These are phyloP conservation scores for Oncorhynchus nerka DNA, from an alignment of 2,113 vertebrate genomes.

Conservation along the genomic window DNA sequence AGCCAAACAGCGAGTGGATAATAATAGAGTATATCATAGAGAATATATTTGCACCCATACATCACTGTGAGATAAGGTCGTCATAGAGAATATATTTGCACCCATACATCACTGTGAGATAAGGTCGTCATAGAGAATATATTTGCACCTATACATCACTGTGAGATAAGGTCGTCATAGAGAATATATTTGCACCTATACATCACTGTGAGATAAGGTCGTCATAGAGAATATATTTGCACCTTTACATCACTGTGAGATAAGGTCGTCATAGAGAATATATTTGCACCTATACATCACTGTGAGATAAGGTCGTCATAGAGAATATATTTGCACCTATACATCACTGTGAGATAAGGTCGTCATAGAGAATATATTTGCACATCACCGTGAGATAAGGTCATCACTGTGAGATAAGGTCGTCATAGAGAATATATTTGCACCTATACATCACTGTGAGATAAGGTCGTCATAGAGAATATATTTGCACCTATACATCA, in stretches of 20 bases:
- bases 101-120: slow-evolving; percentile 49
- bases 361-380: slow-evolving; percentile 15
- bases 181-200: slow-evolving; percentile 33
- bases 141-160: slow-evolving; percentile 52
- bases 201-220: too few species aligned
- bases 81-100: not conserved
- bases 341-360: slow-evolving; percentile 53
- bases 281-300: slow-evolving; percentile 51
- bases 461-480: slow-evolving; percentile 39
- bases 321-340: slow-evolving; percentile 32
- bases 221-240: slow-evolving; percentile 20
- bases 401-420: too few species aligned
- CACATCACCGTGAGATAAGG: too few species aligned
- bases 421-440: slow-evolving; percentile 20
- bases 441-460: slow-evolving; percentile 50
- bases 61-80: slow-evolving; percentile 52
- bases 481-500: slow-evolving; percentile 50
- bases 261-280: slow-evolving; percentile 39
- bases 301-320: too few species aligned
- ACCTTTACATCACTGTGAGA: slow-evolving; percentile 49
- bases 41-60: slow-evolving; percentile 40
- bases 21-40: slow-evolving; percentile 44
- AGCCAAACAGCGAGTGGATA: slow-evolving; percentile 27
- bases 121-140: slow-evolving; percentile 47
- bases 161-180: slow-evolving; percentile 38